phyloP scores from a whole-genome alignment of 2,113 vertebrate genomes.

The Pipa parva region DNA sequence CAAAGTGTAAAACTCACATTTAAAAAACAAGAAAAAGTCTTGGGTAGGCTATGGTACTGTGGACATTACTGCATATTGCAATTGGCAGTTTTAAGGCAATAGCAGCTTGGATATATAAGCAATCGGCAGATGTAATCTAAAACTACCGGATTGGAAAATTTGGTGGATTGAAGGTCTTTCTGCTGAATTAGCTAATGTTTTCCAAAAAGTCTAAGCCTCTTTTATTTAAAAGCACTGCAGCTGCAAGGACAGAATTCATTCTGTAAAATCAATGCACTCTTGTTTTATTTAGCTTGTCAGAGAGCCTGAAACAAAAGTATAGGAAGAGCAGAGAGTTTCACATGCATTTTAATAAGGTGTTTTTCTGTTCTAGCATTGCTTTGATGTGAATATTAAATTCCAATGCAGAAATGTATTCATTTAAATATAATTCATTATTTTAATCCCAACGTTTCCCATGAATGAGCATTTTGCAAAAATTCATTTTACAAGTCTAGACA shows the following conservation, averaged over 20 bases:
- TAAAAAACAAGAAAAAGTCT: constrained; percentile 23
- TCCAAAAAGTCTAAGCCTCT: constrained; percentile 49
- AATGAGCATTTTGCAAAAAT: constrained; percentile 17
- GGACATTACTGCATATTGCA: constrained; percentile 33
- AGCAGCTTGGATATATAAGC: constrained; percentile 50
- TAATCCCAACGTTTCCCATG: constrained; percentile 3
- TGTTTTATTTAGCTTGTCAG: constrained; percentile 51
- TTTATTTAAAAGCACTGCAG: constrained; percentile 48
- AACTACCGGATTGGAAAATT: constrained; percentile 50
- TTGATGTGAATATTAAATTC: constrained; percentile 30
- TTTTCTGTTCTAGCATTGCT: constrained; percentile 26
- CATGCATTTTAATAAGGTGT: constrained; percentile 57
- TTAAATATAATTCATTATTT: constrained; percentile 25
- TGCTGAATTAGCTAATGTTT: constrained; percentile 51
- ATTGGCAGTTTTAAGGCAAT: constrained; percentile 55
- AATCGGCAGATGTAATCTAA: constrained; percentile 51
- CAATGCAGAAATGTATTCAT: constrained; percentile 21
- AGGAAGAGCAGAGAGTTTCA: constrained; percentile 52
- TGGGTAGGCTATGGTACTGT: constrained; percentile 34
- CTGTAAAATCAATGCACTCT: constrained; percentile 55
- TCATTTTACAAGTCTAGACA: constrained; percentile 3
- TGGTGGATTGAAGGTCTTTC: constrained; percentile 53
- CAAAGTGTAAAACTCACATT: constrained; percentile 43
- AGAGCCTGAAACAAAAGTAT: constrained; percentile 55
- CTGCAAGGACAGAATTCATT: constrained; percentile 49